Percentiles rank a stretch among this genome's conserved stretches.
Evolutionary conservation across 2,797 vertebrate species (phyloP).

Genomic region (Alca torda): DNA sequence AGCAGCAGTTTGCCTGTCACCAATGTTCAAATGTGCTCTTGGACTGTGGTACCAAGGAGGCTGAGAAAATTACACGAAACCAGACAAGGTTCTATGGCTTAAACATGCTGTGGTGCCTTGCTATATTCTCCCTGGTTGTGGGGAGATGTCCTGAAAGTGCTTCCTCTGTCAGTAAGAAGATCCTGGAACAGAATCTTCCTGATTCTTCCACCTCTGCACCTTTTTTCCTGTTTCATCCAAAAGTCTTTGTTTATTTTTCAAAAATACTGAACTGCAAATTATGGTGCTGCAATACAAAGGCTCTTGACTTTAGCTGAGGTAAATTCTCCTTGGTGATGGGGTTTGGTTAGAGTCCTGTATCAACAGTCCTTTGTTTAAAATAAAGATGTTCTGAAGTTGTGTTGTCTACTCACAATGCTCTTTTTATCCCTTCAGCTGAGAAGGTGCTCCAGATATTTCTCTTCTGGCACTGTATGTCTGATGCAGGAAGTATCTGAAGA

Average conservation of each 20-base stretch:
- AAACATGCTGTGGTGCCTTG: background rate
- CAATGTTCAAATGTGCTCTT: background rate
- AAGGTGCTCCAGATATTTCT: background rate
- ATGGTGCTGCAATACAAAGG: background rate
- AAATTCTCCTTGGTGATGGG: background rate
- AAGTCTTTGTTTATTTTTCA: background rate
- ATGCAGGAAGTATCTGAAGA: background rate
- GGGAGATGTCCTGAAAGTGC: background rate
- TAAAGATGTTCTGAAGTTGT: background rate
- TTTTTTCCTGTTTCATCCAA: background rate
- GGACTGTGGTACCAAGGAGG: background rate
- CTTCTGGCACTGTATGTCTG: background rate
- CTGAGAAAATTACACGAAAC: background rate
- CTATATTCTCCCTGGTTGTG: background rate
- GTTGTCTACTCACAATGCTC: background rate
- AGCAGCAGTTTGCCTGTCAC: background rate
- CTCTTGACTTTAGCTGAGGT: background rate
- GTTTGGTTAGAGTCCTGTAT: background rate
- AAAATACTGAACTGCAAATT: background rate
- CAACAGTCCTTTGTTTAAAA: background rate
- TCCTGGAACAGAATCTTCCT: background rate
- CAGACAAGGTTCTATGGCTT: background rate
- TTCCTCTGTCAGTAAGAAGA: background rate
- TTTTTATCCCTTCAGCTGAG: background rate
- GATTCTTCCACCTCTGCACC: background rate